A percentile compares a stretch with the other conserved stretches of the same genome.
Conservation (phyloP, 2,797 vertebrate genomes). For the Selene dorsalis region DNA sequence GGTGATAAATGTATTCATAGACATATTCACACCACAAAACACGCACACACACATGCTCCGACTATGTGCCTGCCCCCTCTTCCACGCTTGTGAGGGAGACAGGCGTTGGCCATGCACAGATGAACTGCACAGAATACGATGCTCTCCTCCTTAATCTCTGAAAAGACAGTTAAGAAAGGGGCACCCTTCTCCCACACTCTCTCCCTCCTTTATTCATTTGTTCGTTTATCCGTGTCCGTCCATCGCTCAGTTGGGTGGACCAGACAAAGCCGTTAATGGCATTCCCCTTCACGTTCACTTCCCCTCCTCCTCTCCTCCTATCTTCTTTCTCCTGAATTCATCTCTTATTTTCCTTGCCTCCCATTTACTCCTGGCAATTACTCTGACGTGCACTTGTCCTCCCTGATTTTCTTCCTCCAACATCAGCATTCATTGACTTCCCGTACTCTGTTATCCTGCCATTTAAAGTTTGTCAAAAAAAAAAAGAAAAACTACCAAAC, state of each 20-base stretch:
- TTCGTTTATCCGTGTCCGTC: constrained; percentile 77
- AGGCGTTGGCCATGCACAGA: constrained; percentile 76
- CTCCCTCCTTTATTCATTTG: constrained; percentile 72
- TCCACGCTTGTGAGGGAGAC: constrained; percentile 61
- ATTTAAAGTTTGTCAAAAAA: constrained; percentile 41
- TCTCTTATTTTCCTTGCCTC: constrained; percentile 70
- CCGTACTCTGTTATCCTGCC: constrained; percentile 36
- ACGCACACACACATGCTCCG: constrained; percentile 7
- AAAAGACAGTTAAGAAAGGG: constrained; percentile 79
- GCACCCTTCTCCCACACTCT: constrained; percentile 81
- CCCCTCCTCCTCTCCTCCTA: constrained; percentile 72
- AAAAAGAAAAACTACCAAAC: constrained; percentile 13
- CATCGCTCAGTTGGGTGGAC: constrained; percentile 72
- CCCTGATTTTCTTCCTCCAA: constrained; percentile 36
- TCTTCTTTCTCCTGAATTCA: constrained; percentile 70
- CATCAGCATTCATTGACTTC: constrained; percentile 72
- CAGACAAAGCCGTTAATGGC: constrained; percentile 77
- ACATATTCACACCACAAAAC: constrained; percentile 25
- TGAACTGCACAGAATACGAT: constrained; percentile 68
- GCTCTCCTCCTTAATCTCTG: constrained; percentile 81
- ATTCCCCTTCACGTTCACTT: constrained; percentile 77
- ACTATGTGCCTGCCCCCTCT: constrained; percentile 47
- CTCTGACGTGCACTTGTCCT: constrained; percentile 64
- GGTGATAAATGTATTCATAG: constrained; percentile 35
- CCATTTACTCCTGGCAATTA: constrained; percentile 74